phyloP scores from a whole-genome alignment of 2,888 invertebrate species.

The Drosophila putrida region DNA sequence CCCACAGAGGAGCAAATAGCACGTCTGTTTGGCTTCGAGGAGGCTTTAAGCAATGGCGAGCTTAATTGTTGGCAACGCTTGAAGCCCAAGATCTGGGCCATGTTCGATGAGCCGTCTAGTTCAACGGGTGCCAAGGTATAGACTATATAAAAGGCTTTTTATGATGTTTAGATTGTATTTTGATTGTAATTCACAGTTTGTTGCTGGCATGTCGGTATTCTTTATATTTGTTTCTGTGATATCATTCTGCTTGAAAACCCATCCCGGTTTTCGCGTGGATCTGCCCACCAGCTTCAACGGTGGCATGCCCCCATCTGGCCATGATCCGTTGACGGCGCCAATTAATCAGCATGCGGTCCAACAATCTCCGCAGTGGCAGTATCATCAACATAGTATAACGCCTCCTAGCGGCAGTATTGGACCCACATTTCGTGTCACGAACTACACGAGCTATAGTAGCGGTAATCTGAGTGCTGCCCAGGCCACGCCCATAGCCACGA shows the following conservation, averaged over 20 bases:
- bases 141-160: too few species aligned
- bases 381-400: slow-evolving; percentile 71
- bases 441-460: slow-evolving; percentile 76
- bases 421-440: slow-evolving; percentile 80
- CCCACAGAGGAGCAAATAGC: slow-evolving; percentile 97
- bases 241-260: slow-evolving; percentile 98
- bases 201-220: slow-evolving; percentile 96
- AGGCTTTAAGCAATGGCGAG: slow-evolving; percentile 92
- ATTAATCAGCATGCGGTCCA: slow-evolving; percentile 71
- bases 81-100: slow-evolving; percentile 96
- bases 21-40: slow-evolving; percentile 95
- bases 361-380: slow-evolving; percentile 48
- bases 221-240: slow-evolving; percentile 98
- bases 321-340: slow-evolving; percentile 72
- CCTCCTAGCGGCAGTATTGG: slow-evolving; percentile 72
- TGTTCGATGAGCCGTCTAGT: slow-evolving; percentile 98
- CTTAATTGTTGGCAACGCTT: slow-evolving; percentile 95
- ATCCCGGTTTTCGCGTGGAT: slow-evolving; percentile 92
- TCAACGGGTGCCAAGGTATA: slow-evolving; percentile 95
- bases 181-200: slow-evolving; percentile 88
- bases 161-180: background rate
- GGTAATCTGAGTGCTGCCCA: slow-evolving; percentile 76
- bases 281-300: slow-evolving; percentile 76
- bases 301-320: slow-evolving; percentile 43
- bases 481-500: slow-evolving; percentile 75